Evolutionary conservation across 2,113 vertebrate genomes (phyloP).

Genomic region (Cavia aperea): DNA sequence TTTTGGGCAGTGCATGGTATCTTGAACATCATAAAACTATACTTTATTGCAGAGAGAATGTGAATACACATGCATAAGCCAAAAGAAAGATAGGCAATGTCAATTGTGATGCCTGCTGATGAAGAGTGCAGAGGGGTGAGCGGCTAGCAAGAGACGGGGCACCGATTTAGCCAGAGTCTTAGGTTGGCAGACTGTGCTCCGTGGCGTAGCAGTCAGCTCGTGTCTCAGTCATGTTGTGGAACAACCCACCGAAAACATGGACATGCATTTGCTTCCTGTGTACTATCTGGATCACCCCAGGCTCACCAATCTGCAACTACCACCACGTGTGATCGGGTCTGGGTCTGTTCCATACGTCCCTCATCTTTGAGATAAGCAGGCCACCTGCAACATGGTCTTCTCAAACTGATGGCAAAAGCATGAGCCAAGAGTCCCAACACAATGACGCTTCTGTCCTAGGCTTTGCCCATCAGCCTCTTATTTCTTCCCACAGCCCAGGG

Average conservation of each 20-base stretch:
- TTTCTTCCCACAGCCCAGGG: neutral
- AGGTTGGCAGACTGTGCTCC: neutral
- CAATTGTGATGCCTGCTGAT: neutral
- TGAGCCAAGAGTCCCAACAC: neutral
- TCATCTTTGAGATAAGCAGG: neutral
- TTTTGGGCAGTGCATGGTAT: constrained; percentile 2
- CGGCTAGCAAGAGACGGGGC: neutral
- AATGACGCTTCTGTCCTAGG: neutral
- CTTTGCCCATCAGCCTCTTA: neutral
- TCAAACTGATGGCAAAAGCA: neutral
- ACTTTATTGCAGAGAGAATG: neutral
- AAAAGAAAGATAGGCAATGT: neutral
- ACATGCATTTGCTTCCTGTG: neutral
- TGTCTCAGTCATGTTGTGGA: neutral
- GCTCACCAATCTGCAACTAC: neutral
- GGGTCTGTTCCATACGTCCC: neutral
- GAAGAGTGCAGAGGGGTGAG: neutral
- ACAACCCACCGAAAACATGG: neutral
- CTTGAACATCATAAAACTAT: constrained; percentile 4
- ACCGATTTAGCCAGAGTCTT: neutral
- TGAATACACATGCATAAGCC: neutral
- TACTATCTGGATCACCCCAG: neutral
- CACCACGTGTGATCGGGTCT: neutral
- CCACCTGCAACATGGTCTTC: neutral
- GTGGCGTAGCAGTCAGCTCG: neutral